Evolutionary conservation across 92 coral and sea anemone genomes (phyloP).

Genomic region (Parazoanthus darwini): DNA sequence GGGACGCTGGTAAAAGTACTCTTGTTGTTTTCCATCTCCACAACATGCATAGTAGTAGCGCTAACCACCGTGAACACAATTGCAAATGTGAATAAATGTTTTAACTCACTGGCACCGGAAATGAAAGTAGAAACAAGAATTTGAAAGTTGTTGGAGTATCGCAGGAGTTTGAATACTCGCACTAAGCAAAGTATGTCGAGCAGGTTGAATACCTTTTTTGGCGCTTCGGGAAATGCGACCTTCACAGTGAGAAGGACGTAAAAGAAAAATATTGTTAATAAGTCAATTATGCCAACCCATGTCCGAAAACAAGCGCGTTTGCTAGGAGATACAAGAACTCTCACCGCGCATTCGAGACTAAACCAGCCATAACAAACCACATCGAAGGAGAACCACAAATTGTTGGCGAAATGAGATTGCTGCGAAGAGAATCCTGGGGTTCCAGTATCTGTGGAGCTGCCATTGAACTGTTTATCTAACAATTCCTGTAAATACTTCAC

Average conservation of each 20-base stretch:
- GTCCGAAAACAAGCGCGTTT: conserved; percentile 71
- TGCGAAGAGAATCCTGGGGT: not conserved
- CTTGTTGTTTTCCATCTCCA: conserved; percentile 51
- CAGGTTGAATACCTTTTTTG: conserved; percentile 27
- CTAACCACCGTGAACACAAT: conserved; percentile 64
- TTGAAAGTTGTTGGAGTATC: conserved; percentile 75
- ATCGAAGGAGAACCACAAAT: conserved; percentile 73
- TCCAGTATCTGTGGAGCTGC: conserved; percentile 14
- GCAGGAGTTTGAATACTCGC: conserved; percentile 75
- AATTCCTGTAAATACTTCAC: conserved; percentile 53
- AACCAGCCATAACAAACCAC: conserved; percentile 85
- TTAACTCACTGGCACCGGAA: conserved; percentile 68
- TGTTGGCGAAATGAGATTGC: conserved; percentile 27
- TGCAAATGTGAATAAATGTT: conserved; percentile 66
- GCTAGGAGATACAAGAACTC: conserved; percentile 72
- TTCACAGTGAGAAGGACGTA: conserved; percentile 63
- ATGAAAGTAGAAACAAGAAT: conserved; percentile 66
- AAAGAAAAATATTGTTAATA: conserved; percentile 68
- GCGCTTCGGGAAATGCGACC: conserved; percentile 60
- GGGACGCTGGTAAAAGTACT: conserved; percentile 73
- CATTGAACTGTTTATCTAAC: not conserved
- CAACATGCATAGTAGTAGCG: conserved; percentile 72
- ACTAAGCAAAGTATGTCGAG: conserved; percentile 62
- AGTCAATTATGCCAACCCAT: conserved; percentile 70
- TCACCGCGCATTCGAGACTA: conserved; percentile 74